Evolutionary conservation across 1,140 invertebrate genomes (phyloP), one percentile per base, ranked within the genome.

Genomic region (Zaprionus ghesquierei): DNA sequence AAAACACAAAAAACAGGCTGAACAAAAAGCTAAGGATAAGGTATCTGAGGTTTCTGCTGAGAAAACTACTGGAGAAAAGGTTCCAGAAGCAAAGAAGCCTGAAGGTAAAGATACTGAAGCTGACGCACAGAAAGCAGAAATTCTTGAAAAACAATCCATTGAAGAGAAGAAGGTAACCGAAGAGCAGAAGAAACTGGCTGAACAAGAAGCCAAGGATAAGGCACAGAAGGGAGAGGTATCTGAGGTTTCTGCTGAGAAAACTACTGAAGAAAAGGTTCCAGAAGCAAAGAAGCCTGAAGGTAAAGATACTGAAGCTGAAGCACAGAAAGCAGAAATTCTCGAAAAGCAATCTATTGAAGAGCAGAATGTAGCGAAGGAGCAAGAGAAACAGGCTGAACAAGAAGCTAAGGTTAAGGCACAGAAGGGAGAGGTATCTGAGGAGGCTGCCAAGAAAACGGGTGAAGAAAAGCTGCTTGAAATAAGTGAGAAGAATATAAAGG

Each of bases 391-490:
- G 10, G 22, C 5, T 8, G 44, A 74, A 25, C 46, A 61, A 15
- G 58, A 41, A 27, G 31, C 54, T 3, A 25, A 56, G 23, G 49
- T 35, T 46, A 56, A 35, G 23, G 23, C 35, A 5, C 54, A 76
- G 51, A 69, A 74, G 31, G 27, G 53, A 23, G 75, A 90, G 72
- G 60, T 68, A 9, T 65, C 53, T 38, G 62, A 72, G 20, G n/a
- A n/a, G n/a, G 44, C 13, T 64, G n/a, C 54, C 49, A 25, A 10
- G 20, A 9, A 55, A 69, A 38, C 22, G 46, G 44, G 49, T 69
- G 38, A 71, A 59, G 25, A 22, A 53, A 62, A 35, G 18, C 27
- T 4, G 33, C 23, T 0, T 15, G 58, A 49, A 53, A 54, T 68
- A 55, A 46, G 22, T 0, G 5, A 46, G 2, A 35, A 60, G 33